Base-by-base conservation (phyloP, 1,140 invertebrate species). In the Telenomus remus region DNA sequence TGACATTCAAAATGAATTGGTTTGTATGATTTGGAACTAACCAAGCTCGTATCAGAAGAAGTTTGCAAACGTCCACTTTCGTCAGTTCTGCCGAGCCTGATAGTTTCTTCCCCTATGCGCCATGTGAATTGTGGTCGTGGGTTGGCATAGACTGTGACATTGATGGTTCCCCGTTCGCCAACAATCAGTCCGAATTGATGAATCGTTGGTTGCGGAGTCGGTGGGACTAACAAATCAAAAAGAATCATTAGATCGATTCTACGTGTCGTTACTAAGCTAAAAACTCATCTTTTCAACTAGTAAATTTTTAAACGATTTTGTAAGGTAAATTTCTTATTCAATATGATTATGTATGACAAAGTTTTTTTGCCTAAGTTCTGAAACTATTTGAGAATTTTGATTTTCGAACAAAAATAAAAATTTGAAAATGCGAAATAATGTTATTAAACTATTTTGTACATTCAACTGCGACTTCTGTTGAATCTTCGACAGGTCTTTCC, bases 181-280 rank as follows among this genome's bases (percentile, higher is more conserved):
- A 94, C 86, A 49, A 92, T 91, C 37, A 93, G 91, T 2, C 93
- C 94, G 78, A 93, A 94, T 33, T 92, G 89, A 37, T 92, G 89
- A 66, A 91, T 90, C 0, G 84, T 83, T 63, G 91, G 88, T 4
- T 93, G 93, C 1, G 90, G 85, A 85, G 92, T 93, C 94, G 84
- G 9, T 94, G 84, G 9, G 82, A 82, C 64, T 69, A 15, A 11
- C 42, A 64, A 55, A 51, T 27, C 4, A 19, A 65, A 47, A n/a
- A 35, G n/a, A 19, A 33, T 33, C 11, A 57, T 46, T 57, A 19
- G 13, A 14, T 44, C 12, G 4, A 39, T 11, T 27, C 19, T 27
- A 27, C 6, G 1, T 6, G 19, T 27, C 19, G 1, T 6, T 27
- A 27, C 6, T 27, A 27, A 27, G 19, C 1, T 6, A 27, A 27